A percentile compares a stretch with the other conserved stretches of the same genome.
phyloP scores from a whole-genome alignment of 2,113 vertebrate species.

The Cyanoderma ruficeps region DNA sequence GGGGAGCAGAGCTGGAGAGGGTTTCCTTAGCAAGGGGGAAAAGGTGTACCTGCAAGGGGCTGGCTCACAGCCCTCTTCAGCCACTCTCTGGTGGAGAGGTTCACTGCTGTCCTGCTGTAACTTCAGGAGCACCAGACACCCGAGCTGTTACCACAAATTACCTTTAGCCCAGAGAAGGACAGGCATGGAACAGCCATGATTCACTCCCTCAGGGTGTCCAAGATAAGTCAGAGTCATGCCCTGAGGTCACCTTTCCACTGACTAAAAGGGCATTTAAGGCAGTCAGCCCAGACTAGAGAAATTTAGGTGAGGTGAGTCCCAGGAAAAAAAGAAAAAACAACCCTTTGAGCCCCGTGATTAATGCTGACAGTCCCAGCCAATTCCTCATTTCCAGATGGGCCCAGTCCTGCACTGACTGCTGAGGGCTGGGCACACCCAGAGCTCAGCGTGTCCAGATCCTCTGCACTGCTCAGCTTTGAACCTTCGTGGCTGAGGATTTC shows the following conservation, averaged over 20 bases:
- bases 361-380: background rate
- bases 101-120: background rate
- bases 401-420: background rate
- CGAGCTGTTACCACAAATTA: background rate
- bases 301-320: background rate
- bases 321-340: background rate
- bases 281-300: background rate
- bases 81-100: rapidly evolving
- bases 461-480: background rate
- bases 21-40: background rate
- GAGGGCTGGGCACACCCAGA: background rate
- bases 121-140: background rate
- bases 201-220: background rate
- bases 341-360: background rate
- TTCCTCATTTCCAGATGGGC: rapidly evolving
- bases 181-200: background rate
- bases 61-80: background rate
- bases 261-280: background rate
- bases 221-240: background rate
- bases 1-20: background rate
- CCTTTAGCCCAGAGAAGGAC: background rate
- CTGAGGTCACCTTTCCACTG: background rate
- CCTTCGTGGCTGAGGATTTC: background rate
- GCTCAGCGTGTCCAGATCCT: background rate
- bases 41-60: background rate